A percentile compares a stretch with the other conserved stretches of the same genome.
These are phyloP conservation scores for Calcarius lapponicus DNA, from an alignment of 2,797 vertebrate species.

Conservation along the genomic window DNA sequence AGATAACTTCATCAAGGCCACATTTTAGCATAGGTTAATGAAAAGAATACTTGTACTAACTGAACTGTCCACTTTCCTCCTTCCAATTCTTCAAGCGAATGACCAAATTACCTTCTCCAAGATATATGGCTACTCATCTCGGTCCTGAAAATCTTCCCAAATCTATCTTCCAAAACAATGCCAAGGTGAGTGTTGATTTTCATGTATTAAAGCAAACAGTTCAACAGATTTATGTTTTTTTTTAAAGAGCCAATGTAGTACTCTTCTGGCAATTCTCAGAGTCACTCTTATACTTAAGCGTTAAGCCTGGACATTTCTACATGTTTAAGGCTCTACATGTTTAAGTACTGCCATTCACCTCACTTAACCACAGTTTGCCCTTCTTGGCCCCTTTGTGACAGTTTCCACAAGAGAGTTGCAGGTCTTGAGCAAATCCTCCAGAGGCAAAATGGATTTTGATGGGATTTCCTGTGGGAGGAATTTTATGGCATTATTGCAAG, in stretches of 20 bases:
- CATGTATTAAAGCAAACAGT: neutral
- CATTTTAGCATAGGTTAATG: neutral
- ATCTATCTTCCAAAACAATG: constrained; percentile 37
- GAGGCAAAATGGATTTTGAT: neutral
- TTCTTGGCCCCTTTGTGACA: neutral
- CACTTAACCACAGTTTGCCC: neutral
- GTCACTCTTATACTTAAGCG: neutral
- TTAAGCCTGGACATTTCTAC: neutral
- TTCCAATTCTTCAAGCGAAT: constrained; percentile 11
- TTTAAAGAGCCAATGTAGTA: neutral
- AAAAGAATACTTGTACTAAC: neutral
- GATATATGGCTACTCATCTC: constrained; percentile 15
- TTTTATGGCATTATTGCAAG: neutral
- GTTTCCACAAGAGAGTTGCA: neutral
- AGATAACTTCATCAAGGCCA: neutral
- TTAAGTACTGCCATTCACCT: neutral
- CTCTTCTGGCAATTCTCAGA: neutral
- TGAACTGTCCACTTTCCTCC: neutral
- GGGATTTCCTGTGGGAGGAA: neutral
- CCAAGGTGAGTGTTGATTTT: constrained; percentile 32
- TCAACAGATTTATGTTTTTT: too few species aligned
- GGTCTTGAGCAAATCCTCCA: neutral
- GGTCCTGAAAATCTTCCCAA: constrained; percentile 33
- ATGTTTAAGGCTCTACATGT: too few species aligned
- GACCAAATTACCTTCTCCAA: constrained; percentile 5